Evolutionary conservation across 2,888 invertebrate genomes (phyloP).

Genomic region (Platycnemis pennipes): DNA sequence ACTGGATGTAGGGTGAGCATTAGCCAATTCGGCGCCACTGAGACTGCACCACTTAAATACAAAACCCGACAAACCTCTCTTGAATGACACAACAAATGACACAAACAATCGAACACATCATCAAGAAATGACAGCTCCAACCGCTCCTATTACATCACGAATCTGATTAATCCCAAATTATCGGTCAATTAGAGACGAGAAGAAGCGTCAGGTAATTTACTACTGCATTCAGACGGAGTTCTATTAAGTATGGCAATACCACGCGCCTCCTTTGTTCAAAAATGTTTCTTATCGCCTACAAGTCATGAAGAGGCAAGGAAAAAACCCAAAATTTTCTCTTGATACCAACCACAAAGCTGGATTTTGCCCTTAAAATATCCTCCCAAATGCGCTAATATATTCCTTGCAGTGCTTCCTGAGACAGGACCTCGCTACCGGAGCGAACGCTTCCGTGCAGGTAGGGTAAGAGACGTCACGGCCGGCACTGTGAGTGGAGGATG

Average conservation of each 20-base stretch:
- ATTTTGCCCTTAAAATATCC: not conserved
- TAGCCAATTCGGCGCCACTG: slow-evolving; percentile 21
- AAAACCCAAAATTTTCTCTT: not conserved
- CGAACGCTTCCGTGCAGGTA: not conserved
- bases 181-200: too few species aligned
- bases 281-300: not conserved
- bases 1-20: not conserved
- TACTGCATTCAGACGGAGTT: too few species aligned
- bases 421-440: slow-evolving; percentile 50
- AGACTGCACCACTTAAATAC: not conserved
- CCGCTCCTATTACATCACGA: too few species aligned
- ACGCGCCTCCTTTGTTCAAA: not conserved
- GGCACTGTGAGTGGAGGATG: not conserved
- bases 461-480: not conserved
- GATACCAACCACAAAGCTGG: not conserved
- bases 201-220: too few species aligned
- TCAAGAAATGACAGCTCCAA: too few species aligned
- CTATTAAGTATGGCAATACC: too few species aligned
- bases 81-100: too few species aligned
- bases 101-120: too few species aligned
- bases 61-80: too few species aligned
- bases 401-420: slow-evolving; percentile 25
- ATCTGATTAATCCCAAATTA: too few species aligned
- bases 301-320: not conserved
- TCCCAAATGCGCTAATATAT: slow-evolving; percentile 50